phyloP scores from a whole-genome alignment of 2,888 invertebrate species.

The Lottia gigantea region DNA sequence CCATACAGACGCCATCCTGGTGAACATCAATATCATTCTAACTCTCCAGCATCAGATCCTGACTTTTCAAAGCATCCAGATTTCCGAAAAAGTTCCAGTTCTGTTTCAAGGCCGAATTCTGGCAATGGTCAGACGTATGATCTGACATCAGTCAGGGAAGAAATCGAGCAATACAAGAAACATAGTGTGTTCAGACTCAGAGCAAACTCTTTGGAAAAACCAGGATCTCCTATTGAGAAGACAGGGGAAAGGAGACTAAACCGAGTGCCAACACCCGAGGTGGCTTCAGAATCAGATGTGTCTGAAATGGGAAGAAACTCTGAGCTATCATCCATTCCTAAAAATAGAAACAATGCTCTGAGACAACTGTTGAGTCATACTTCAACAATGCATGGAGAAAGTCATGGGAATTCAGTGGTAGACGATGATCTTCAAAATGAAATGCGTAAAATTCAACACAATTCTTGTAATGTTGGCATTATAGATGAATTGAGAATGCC shows the following conservation, averaged over 20 bases:
- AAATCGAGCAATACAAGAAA: background rate
- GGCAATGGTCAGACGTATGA: no score
- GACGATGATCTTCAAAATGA: conserved; percentile 39
- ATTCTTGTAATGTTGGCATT: conserved; percentile 50
- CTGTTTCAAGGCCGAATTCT: no score
- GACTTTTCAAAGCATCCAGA: no score
- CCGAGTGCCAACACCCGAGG: background rate
- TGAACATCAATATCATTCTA: no score
- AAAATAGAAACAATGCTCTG: background rate
- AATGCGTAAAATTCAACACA: conserved; percentile 37
- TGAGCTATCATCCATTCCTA: background rate
- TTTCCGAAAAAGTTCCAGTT: no score
- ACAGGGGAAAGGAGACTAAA: background rate
- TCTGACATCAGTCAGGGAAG: background rate
- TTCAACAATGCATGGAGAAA: background rate
- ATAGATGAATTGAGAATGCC: conserved; percentile 55
- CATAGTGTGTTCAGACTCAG: background rate
- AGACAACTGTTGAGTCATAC: background rate
- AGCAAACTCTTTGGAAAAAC: background rate
- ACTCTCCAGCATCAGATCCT: no score
- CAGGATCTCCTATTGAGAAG: background rate
- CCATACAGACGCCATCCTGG: no score
- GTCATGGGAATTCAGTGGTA: conserved; percentile 22
- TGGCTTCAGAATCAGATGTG: background rate
- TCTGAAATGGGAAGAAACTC: no score